Conservation (phyloP, 2,797 vertebrate genomes). For the Amphiprion clarkii region DNA sequence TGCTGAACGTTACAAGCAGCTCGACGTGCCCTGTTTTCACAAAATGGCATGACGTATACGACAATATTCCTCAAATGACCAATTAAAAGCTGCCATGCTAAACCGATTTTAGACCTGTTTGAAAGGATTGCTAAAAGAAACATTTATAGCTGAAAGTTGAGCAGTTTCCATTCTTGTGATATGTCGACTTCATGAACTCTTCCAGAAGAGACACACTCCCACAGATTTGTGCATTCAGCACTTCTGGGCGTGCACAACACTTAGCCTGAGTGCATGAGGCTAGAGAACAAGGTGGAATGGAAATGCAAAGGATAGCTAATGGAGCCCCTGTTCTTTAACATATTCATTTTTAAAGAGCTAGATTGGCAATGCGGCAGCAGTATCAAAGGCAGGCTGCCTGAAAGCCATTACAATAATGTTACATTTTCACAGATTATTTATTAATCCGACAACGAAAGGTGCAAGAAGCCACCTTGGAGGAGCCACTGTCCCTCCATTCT, state of each 20-base stretch:
- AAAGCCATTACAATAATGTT: constrained; percentile 85
- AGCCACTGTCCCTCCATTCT: constrained; percentile 46
- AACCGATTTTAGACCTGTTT: neutral
- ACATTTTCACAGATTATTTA: constrained; percentile 87
- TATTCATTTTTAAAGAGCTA: constrained; percentile 87
- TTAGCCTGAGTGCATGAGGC: constrained; percentile 75
- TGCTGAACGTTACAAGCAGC: constrained; percentile 49
- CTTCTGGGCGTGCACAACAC: constrained; percentile 62
- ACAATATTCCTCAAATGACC: neutral
- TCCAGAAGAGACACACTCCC: constrained; percentile 11
- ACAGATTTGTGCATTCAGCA: constrained; percentile 35
- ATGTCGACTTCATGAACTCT: constrained; percentile 41
- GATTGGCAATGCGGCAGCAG: constrained; percentile 68
- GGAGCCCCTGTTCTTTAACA: constrained; percentile 81
- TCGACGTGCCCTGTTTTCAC: constrained; percentile 27
- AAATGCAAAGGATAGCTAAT: constrained; percentile 80
- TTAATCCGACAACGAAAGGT: constrained; percentile 82
- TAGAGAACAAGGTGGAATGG: constrained; percentile 78
- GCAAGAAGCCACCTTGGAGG: constrained; percentile 76
- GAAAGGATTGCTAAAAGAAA: neutral
- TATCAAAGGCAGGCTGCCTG: constrained; percentile 68
- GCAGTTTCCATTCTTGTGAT: constrained; percentile 21
- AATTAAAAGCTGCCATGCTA: neutral
- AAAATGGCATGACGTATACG: neutral
- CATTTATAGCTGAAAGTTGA: constrained; percentile 17